Base-by-base conservation (phyloP, 2,888 invertebrate species). In the Tanypteryx hageni region DNA sequence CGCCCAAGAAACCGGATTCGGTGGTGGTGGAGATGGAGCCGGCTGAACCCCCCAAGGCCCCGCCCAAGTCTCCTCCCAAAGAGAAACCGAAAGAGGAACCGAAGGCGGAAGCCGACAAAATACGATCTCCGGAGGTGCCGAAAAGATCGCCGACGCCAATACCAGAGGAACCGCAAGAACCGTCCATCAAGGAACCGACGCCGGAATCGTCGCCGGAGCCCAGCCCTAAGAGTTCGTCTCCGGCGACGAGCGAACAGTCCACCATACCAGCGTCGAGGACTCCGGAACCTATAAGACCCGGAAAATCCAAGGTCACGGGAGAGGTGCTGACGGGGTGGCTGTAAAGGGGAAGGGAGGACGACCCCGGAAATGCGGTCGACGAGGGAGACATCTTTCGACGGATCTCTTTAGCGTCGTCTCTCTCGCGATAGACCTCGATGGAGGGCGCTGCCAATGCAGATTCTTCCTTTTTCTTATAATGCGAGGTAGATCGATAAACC, bases 251-350 rank as follows among this genome's bases (percentile, higher is more conserved):
- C 68, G 89, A 89, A 16, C 64, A 64, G 16, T 89, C 89, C 11
- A 89, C 89, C n/a, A 89, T 89, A 64, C 89, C 89, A 44, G 89
- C 61, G 56, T 57, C 83, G 18, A 89, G 64, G 31, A 89, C 18
- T 31, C 89, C 89, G 89, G 89, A 89, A 44, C 89, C 89, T 1
- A 89, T 89, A 10, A 61, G 64, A 18, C 89, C 89, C 16, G 97
- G 97, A 16, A 97, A 96, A 94, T 97, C 97, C 4, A 97, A 96
- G 94, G 96, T 97, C 0, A 97, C 97, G 0, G 97, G 97, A 0
- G 97, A 96, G 95, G 96, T 97, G 93, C 96, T 97, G 93, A 96
- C 97, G 22, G 97, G 97, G 0, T 97, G 97, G 97, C 96, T 97
- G 92, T 97, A 96, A n/a, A 59, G 14, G 59, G 13, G 0, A 22